Evolutionary conservation across 2,797 vertebrate species (phyloP), one percentile per base, ranked within the genome.

Genomic region (Phataginus tetradactyla): DNA sequence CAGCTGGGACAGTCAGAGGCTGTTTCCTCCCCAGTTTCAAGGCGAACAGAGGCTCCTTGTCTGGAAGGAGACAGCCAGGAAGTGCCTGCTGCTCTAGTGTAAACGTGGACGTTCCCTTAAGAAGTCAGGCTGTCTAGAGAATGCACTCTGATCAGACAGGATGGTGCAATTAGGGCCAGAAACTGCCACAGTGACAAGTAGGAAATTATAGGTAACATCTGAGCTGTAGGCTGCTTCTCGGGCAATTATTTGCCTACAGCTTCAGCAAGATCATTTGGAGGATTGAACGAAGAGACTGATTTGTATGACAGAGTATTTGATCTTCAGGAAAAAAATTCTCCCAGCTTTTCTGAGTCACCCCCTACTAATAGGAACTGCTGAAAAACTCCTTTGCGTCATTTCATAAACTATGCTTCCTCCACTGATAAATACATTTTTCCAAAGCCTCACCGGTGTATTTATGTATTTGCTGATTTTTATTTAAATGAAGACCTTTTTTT

Each of bases 31-130:
- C 85, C 17, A 37, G 89, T 94, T 95, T 95, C 94, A 37, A 59
- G 83, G 91, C 78, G 29, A 97, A 98, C 97, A 97, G 96, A 98
- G 95, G 57, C 94, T 86, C 97, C 94, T 97, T 97, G 96, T 97
- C 78, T 96, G 91, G 53, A 84, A 90, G 88, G 79, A 97, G 96
- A 77, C 97, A 80, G 96, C 88, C 96, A 92, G 97, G 97, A 98
- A 96, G 96, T 80, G 96, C 90, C 86, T 79, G 94, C 78, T 89
- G 86, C 95, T 71, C 94, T 29, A 69, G 66, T 74, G 95, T 88
- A 92, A 90, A 95, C 69, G 92, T 86, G 97, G 94, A 92, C 74
- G 23, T 61, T 88, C 77, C 57, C 93, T 95, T n/a, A 39, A 92
- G 96, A 92, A 97, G 95, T 18, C 74, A 9, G 94, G 72, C 96